Conservation (phyloP, 2,113 vertebrate species). For the Pica pica region DNA sequence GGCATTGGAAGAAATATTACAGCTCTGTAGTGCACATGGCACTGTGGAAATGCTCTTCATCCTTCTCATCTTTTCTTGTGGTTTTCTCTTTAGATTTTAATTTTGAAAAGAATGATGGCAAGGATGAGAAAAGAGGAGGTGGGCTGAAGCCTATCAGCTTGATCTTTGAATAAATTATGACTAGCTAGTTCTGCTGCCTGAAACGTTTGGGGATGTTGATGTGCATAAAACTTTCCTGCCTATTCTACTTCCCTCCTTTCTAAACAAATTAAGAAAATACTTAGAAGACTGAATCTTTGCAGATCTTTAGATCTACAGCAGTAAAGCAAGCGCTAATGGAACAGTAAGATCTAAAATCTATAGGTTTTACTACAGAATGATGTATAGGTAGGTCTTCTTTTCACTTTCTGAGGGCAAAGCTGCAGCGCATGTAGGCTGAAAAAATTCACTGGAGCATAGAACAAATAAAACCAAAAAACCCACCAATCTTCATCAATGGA, state of each 20-base stretch:
- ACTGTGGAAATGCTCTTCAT: neutral
- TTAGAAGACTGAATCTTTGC: neutral
- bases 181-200: slow-evolving; percentile 37
- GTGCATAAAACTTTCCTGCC: neutral
- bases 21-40: neutral
- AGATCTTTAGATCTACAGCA: neutral
- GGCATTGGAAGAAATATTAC: neutral
- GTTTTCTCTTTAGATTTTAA: slow-evolving; percentile 46
- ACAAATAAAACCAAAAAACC: neutral
- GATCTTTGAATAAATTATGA: slow-evolving; percentile 49
- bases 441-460: neutral
- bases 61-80: slow-evolving; percentile 39
- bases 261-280: neutral
- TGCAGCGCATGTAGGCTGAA: neutral
- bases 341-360: neutral
- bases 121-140: slow-evolving; percentile 52
- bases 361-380: neutral
- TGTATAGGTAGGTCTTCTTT: neutral
- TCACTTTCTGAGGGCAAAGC: neutral
- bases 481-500: neutral
- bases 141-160: slow-evolving; percentile 50
- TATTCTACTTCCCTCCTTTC: neutral
- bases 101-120: slow-evolving; percentile 46
- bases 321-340: neutral
- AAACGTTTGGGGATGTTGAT: neutral